A percentile compares a stretch with the other conserved stretches of the same genome.
Evolutionary conservation across 2,888 invertebrate species (phyloP).

Genomic region (Odontothrips loti): DNA sequence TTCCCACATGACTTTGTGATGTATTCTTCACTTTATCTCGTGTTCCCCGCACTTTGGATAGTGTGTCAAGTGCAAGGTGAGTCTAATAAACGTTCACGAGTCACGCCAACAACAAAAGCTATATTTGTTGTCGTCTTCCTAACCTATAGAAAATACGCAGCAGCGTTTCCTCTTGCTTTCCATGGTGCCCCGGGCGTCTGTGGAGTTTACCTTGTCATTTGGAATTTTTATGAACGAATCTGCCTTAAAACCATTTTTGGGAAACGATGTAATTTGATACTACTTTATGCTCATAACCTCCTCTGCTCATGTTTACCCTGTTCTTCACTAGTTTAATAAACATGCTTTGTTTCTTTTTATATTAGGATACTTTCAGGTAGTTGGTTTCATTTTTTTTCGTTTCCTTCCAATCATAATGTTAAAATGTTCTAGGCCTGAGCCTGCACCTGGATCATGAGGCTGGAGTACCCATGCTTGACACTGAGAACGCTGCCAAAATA

Average conservation of each 20-base stretch:
- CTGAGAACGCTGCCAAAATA: background rate
- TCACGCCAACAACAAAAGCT: no score
- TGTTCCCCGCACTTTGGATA: background rate
- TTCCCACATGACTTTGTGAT: background rate
- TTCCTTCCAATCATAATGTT: no score
- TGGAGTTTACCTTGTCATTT: no score
- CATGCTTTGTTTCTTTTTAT: no score
- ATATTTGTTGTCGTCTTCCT: background rate
- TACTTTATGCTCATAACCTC: background rate
- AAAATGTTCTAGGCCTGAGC: background rate
- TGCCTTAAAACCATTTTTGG: no score
- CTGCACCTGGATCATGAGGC: background rate
- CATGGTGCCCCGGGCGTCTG: no score
- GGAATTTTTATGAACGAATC: no score
- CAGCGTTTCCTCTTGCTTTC: background rate
- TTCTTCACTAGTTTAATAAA: background rate
- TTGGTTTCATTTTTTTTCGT: no score
- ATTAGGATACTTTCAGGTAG: no score
- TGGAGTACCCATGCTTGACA: background rate
- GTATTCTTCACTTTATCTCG: background rate
- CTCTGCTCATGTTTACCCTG: background rate
- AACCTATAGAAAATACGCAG: background rate
- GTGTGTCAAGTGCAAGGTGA: conserved; percentile 1
- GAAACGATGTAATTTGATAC: no score
- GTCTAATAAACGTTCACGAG: background rate